Base-by-base conservation (phyloP, 2,888 invertebrate genomes). In the Calameuta filiformis region DNA sequence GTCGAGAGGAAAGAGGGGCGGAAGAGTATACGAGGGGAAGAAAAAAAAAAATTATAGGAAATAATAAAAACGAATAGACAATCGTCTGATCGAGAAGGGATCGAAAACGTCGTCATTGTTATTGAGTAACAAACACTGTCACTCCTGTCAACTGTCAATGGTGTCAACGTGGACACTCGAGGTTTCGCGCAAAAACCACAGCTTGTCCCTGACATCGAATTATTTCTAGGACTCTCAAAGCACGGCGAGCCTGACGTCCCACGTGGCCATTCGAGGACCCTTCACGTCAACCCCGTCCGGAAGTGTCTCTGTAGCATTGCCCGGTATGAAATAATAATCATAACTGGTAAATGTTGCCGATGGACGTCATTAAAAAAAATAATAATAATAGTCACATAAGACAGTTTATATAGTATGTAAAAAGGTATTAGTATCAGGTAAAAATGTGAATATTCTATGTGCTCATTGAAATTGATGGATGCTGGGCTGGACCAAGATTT, bases 151-250 rank as follows among this genome's bases (percentile, higher is more conserved):
- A 31, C 34, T 71, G 71, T 71, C 71, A 71, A 34, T 71, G 71
- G 71, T 71, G 34, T 33, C 33, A 71, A 12, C 23, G 34, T 34
- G 71, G 80, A 73, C 84, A 87, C 89, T 88, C 85, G 86, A 88
- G 84, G 82, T 83, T 85, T 84, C 84, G 87, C 86, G 86, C 87
- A 85, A 86, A 90, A 88, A 90, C 90, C 90, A 81, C 90, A 89
- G 89, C 89, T 89, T 89, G 89, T 86, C 84, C 83, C 86, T 56
- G 90, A 90, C 89, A 87, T 82, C 81, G 84, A 87, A 87, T 86
- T 85, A 85, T 83, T 83, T 80, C 79, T 80, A 84, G 83, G 81
- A 81, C 84, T 78, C 85, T 87, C 81, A 73, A 75, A 34, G 76
- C 75, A 23, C 76, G 71, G 78, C 73, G 68, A 73, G 12, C 11